Evolutionary conservation across 2,888 invertebrate species (phyloP).

Genomic region (Trachelus iudaicus): DNA sequence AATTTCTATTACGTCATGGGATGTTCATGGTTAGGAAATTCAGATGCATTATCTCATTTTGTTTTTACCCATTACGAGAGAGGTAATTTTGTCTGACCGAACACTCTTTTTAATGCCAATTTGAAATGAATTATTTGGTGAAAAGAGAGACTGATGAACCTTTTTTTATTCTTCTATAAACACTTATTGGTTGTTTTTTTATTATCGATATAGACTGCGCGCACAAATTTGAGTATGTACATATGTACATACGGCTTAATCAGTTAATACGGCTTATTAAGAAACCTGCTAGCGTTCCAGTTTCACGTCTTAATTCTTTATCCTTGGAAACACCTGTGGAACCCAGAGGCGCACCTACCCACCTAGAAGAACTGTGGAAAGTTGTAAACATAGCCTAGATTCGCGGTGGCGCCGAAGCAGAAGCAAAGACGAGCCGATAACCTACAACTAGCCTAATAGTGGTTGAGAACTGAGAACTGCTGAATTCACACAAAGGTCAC

Average conservation of each 20-base stretch:
- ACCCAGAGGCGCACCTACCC: not conserved
- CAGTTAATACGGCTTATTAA: not conserved
- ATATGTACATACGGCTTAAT: too few relatives aligned
- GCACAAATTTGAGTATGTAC: not conserved
- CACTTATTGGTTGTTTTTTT: not conserved
- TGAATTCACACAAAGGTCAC: slow-evolving; percentile 51
- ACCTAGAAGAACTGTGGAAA: slow-evolving; percentile 22
- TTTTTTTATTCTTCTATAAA: not conserved
- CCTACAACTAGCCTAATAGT: slow-evolving; percentile 54
- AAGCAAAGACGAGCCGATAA: slow-evolving; percentile 40
- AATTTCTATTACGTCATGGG: not conserved
- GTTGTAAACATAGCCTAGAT: slow-evolving; percentile 56
- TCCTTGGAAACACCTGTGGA: not conserved
- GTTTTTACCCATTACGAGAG: not conserved
- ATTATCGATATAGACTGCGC: not conserved
- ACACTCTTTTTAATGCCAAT: not conserved
- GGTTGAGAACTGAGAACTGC: slow-evolving; percentile 29
- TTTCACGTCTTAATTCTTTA: not conserved
- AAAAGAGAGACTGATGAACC: not conserved
- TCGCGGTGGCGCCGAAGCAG: slow-evolving; percentile 32
- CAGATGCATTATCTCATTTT: not conserved
- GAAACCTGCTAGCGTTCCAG: not conserved
- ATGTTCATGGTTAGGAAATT: not conserved
- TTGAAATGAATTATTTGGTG: not conserved
- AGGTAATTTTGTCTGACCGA: not conserved